Evolutionary conservation across 2,113 vertebrate species (phyloP).

Genomic region (Brevimyrus niger): DNA sequence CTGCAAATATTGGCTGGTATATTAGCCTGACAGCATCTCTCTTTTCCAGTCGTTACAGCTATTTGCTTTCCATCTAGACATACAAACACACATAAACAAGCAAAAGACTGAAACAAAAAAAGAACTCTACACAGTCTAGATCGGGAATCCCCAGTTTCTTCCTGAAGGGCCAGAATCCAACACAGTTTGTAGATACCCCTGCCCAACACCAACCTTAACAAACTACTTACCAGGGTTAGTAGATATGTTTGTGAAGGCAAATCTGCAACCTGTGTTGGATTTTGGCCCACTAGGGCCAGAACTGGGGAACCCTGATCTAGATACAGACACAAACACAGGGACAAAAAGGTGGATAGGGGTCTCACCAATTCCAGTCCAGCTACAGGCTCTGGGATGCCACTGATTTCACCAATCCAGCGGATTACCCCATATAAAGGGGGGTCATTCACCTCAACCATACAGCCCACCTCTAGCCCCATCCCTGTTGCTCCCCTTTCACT

Average conservation of each 20-base stretch:
- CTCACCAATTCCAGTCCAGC: conserved; percentile 70
- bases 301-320: background rate
- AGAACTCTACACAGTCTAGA: background rate
- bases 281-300: background rate
- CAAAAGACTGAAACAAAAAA: background rate
- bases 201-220: background rate
- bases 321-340: background rate
- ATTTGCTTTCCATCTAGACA: background rate
- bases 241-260: background rate
- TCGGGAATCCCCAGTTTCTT: background rate
- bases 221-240: background rate
- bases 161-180: background rate
- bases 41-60: background rate
- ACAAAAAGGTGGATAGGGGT: background rate
- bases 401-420: conserved; percentile 66
- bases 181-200: background rate
- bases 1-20: background rate
- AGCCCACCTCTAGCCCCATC: conserved; percentile 59
- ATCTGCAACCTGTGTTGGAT: background rate
- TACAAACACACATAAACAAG: background rate
- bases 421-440: conserved; percentile 70
- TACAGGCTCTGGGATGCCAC: conserved; percentile 47
- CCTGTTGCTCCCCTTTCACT: conserved; percentile 16
- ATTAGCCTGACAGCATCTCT: background rate
- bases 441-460: conserved; percentile 72